Percentiles rank a stretch among this genome's conserved stretches.
phyloP scores from a whole-genome alignment of 2,888 invertebrate genomes.

The Girardia tigrina region DNA sequence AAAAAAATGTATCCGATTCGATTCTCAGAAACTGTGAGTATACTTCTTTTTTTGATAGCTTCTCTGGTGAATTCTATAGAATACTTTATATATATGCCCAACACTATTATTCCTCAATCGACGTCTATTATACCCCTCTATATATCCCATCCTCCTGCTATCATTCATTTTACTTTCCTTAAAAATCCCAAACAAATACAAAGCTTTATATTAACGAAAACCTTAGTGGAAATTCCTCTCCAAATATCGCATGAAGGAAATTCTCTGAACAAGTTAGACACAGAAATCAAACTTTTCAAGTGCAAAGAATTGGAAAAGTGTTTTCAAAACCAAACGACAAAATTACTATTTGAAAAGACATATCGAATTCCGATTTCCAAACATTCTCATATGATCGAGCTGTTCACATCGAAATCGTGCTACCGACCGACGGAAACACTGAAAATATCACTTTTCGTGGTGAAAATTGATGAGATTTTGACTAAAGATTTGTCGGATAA shows the following conservation, averaged over 20 bases:
- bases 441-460: neutral
- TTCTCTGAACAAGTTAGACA: neutral
- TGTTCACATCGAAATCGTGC: neutral
- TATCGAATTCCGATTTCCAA: neutral
- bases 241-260: neutral
- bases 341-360: neutral
- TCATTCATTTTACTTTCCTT: neutral
- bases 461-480: slow-evolving; percentile 2
- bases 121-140: neutral
- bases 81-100: slow-evolving; percentile 13
- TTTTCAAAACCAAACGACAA: neutral
- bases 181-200: neutral
- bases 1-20: neutral
- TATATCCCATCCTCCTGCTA: slow-evolving; percentile 7
- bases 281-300: neutral
- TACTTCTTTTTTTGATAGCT: neutral
- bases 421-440: neutral
- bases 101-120: neutral
- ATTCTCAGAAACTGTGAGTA: neutral
- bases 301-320: neutral
- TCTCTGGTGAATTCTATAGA: neutral
- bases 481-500: neutral
- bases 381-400: neutral
- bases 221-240: neutral
- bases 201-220: slow-evolving; percentile 6